Base-by-base conservation (phyloP, 2,797 vertebrate species). In the Cottoperca gobio region DNA sequence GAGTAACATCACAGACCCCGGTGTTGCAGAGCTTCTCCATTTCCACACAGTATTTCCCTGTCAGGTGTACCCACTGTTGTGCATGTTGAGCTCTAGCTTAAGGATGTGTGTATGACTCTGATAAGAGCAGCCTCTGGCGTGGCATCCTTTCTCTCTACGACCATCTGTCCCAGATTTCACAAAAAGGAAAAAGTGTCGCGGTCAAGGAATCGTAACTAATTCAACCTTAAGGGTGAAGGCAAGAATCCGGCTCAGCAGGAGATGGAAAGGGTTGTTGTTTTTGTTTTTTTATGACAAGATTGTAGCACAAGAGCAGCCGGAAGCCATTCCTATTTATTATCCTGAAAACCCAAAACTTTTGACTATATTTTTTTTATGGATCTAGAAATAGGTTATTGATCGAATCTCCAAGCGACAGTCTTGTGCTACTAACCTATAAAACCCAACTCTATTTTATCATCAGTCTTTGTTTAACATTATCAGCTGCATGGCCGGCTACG, bases 111-210 rank as follows among this genome's bases (percentile, higher is more conserved):
- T 61, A 66, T 48, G 75, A 66, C 77, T 91, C 79, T 43, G 45
- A 77, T 90, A 90, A 94, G 76, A 92, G 93, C 86, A 72, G 88
- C 93, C 91, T 89, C 82, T 67, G 88, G 90, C 82, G 16, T 31
- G n/a, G 67, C 85, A 70, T 79, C 79, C 81, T 86, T 79, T 87
- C 77, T 86, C 75, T 84, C 78, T 86, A 46, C 49, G 73, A 83
- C 87, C 89, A 79, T 90, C 85, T 95, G 94, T 91, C 91, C 92
- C 88, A 94, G 91, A 93, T 94, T 94, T 90, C 65, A 85, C 82
- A 91, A 89, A 33, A 72, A 81, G 84, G 49, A 88, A 89, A n/a
- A n/a, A 92, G 89, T 86, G 89, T 90, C 81, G 83, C 45, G 43
- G 81, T 93, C 84, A 83, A 89, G 86, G 88, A 90, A 92, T 91